A percentile compares a stretch with the other conserved stretches of the same genome.
Conservation (phyloP, 1,140 invertebrate genomes). For the Prorops nasuta region DNA sequence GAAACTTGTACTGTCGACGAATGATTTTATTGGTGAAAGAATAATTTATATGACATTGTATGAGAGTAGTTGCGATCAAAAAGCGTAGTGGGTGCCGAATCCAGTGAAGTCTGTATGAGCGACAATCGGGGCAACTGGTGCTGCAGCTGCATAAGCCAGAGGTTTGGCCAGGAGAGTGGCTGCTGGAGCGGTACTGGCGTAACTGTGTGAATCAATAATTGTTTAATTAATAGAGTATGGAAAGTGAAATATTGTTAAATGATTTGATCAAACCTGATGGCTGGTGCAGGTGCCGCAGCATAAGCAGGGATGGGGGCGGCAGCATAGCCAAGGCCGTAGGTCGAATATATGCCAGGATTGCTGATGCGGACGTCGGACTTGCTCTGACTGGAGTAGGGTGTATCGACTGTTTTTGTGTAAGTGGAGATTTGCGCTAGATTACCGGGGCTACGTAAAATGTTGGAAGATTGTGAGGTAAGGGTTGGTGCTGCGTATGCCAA, state of each 20-base stretch:
- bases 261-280: too few species aligned
- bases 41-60: too few species aligned
- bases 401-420: constrained; percentile 65
- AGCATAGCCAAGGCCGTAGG: too few species aligned
- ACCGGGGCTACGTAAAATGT: constrained; percentile 62
- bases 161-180: constrained; percentile 14
- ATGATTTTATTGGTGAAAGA: too few species aligned
- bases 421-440: constrained; percentile 66
- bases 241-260: too few species aligned
- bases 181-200: constrained; percentile 29
- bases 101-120: neutral
- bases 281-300: constrained; percentile 19
- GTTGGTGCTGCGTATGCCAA: too few species aligned
- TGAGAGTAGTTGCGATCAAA: too few species aligned
- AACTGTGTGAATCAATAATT: too few species aligned
- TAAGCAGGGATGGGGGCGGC: constrained; percentile 26
- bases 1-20: too few species aligned
- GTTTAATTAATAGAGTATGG: too few species aligned
- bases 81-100: neutral
- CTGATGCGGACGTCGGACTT: constrained; percentile 64
- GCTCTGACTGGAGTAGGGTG: constrained; percentile 67
- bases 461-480: constrained; percentile 62
- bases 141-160: neutral
- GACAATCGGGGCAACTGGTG: neutral
- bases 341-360: constrained; percentile 64